Evolutionary conservation across 1,140 invertebrate species (phyloP).

Genomic region (Neotoxoptera formosana): DNA sequence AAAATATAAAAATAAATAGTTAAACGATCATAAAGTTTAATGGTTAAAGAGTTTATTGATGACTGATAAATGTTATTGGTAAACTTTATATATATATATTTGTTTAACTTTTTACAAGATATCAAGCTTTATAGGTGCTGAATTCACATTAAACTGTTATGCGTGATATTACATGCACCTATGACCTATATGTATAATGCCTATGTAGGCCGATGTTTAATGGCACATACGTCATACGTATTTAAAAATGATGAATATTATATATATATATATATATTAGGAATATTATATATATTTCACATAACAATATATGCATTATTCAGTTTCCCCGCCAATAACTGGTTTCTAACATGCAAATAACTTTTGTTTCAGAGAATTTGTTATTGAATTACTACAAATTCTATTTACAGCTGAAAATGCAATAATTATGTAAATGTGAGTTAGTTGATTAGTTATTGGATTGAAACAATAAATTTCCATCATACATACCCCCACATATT

Average conservation of each 20-base stretch:
- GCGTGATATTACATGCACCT: not conserved
- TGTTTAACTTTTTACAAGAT: not conserved
- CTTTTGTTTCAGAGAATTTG: not conserved
- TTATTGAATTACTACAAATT: not conserved
- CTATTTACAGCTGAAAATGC: not conserved
- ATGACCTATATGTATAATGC: not conserved
- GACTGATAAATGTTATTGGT: not conserved
- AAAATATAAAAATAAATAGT: not conserved
- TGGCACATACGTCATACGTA: not conserved
- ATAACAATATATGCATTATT: not conserved
- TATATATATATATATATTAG: too few relatives aligned
- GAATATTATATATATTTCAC: not conserved
- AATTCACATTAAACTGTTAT: not conserved
- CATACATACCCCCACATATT: not conserved
- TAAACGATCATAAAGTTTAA: not conserved
- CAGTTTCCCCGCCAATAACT: not conserved
- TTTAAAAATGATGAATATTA: not conserved
- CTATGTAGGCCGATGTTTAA: too few relatives aligned
- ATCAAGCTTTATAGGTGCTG: not conserved
- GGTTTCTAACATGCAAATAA: not conserved
- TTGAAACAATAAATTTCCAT: not conserved
- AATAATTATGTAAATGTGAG: not conserved
- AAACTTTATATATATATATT: not conserved
- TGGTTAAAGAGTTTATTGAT: not conserved
- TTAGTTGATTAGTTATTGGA: conserved; percentile 9